phyloP scores from a whole-genome alignment of 30 jellyfish, hydroid and myxozoan species.

The Pelagia noctiluca region DNA sequence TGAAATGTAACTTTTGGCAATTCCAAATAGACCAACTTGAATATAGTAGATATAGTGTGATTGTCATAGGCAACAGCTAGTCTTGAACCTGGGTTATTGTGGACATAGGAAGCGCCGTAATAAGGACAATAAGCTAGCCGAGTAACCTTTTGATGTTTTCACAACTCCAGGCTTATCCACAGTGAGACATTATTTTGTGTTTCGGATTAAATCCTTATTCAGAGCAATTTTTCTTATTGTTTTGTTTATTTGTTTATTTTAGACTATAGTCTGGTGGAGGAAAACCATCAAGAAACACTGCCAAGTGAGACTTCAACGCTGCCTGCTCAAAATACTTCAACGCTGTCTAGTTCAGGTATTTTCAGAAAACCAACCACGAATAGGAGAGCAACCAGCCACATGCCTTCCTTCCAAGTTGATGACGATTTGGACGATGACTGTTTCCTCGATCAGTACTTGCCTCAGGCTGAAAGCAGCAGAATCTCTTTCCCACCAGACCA shows the following conservation, averaged over 20 bases:
- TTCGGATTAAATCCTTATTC: too few relatives aligned
- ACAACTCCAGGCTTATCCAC: too few relatives aligned
- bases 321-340: neutral
- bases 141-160: too few relatives aligned
- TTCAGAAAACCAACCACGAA: neutral
- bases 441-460: conserved; percentile 74
- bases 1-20: too few relatives aligned
- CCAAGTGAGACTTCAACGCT: neutral
- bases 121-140: too few relatives aligned
- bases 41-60: too few relatives aligned
- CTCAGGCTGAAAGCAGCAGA: conserved; percentile 78
- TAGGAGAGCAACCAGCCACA: neutral
- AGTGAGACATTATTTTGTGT: too few relatives aligned
- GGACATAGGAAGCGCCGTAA: too few relatives aligned
- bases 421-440: conserved; percentile 73
- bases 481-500: conserved; percentile 32
- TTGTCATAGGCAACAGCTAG: too few relatives aligned
- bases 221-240: too few relatives aligned
- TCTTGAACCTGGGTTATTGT: too few relatives aligned
- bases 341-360: neutral
- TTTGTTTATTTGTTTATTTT: neutral
- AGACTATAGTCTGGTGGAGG: neutral
- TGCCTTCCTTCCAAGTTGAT: conserved; percentile 76
- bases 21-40: too few relatives aligned
- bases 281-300: neutral